These are phyloP conservation scores for Leucophenga varia DNA, from an alignment of 1,140 invertebrate genomes.

Conservation along the genomic window DNA sequence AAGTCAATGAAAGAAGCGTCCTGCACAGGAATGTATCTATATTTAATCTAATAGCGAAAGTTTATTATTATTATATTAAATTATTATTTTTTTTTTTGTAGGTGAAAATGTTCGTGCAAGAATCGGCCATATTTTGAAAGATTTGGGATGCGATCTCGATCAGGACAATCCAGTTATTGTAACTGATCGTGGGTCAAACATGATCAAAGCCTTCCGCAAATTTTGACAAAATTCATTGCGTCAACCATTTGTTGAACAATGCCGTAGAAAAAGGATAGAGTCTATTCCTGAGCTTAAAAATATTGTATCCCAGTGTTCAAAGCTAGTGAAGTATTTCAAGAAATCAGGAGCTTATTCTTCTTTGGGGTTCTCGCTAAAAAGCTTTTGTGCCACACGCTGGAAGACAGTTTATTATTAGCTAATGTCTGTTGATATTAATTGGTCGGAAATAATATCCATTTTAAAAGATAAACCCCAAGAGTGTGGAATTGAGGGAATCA, in stretches of 20 bases:
- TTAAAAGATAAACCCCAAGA: background rate
- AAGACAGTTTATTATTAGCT: constrained; percentile 1
- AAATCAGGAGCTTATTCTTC: background rate
- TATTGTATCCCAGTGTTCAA: background rate
- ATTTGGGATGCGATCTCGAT: background rate
- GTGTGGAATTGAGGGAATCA: background rate
- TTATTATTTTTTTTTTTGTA: constrained; percentile 1
- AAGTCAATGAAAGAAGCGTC: background rate
- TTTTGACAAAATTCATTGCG: background rate
- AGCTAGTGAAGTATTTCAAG: constrained; percentile 5
- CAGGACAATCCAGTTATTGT: constrained; percentile 3
- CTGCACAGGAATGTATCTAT: background rate
- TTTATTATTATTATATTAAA: background rate
- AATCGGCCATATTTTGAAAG: background rate
- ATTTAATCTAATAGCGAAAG: background rate
- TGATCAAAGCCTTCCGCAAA: background rate
- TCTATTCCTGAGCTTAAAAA: background rate
- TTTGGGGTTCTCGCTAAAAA: background rate
- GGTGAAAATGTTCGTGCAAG: background rate
- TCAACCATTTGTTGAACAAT: constrained; percentile 3
- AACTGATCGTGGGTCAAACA: constrained; percentile 3
- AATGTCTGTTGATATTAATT: background rate
- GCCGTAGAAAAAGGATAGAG: constrained; percentile 1
- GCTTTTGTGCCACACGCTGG: constrained; percentile 2
- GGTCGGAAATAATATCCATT: background rate